A percentile compares a stretch with the other conserved stretches of the same genome.
Conservation (phyloP, 2,888 invertebrate genomes). For the Theristus sp. region DNA sequence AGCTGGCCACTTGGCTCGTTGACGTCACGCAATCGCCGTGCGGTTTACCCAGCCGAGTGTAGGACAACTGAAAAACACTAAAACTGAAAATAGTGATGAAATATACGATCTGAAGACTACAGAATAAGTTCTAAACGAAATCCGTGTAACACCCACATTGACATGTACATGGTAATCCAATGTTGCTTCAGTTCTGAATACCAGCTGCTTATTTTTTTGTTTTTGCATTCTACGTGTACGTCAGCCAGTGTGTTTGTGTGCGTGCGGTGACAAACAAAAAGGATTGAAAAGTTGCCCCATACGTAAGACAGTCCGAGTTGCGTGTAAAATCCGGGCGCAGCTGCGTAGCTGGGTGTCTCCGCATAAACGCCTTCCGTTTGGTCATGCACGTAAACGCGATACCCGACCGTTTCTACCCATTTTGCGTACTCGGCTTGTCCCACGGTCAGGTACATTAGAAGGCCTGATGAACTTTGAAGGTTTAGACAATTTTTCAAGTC, state of each 20-base stretch:
- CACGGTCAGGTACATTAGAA: neutral
- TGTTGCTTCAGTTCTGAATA: too few relatives aligned
- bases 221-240: too few relatives aligned
- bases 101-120: too few relatives aligned
- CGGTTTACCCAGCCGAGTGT: constrained; percentile 12
- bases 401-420: neutral
- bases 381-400: neutral
- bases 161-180: too few relatives aligned
- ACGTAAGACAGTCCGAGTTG: neutral
- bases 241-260: too few relatives aligned
- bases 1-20: constrained; percentile 12
- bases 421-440: neutral
- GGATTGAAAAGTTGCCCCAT: too few relatives aligned
- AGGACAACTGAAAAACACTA: constrained; percentile 10
- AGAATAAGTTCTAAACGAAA: too few relatives aligned
- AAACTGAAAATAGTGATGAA: too few relatives aligned
- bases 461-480: neutral
- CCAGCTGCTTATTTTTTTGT: too few relatives aligned
- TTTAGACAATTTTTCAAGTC: too few relatives aligned
- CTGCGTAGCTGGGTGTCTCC: neutral
- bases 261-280: too few relatives aligned
- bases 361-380: neutral
- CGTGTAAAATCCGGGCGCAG: neutral
- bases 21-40: constrained; percentile 14
- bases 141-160: too few relatives aligned